Evolutionary conservation across 1,140 invertebrate species (phyloP).

Genomic region (Octopus bimaculoides): DNA sequence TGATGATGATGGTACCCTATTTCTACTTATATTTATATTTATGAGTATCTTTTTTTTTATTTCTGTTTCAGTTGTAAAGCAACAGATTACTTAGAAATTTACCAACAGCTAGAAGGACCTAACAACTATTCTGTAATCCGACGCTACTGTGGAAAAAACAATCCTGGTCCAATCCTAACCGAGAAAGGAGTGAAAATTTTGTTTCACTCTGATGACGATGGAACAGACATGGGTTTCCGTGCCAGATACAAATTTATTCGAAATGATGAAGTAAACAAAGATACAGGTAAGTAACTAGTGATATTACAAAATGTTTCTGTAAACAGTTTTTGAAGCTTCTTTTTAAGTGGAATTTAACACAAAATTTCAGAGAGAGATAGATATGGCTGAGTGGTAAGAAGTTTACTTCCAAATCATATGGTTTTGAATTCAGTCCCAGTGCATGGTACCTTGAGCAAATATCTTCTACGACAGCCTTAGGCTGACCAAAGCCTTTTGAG

Average conservation of each 20-base stretch:
- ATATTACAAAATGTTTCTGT: too few relatives aligned
- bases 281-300: slow-evolving; percentile 23
- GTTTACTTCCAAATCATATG: too few relatives aligned
- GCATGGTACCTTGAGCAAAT: too few relatives aligned
- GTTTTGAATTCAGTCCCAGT: too few relatives aligned
- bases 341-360: too few relatives aligned
- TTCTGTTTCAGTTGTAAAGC: slow-evolving; percentile 28
- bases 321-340: too few relatives aligned
- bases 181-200: slow-evolving; percentile 29
- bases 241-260: slow-evolving; percentile 37
- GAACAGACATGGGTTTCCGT: slow-evolving; percentile 34
- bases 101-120: slow-evolving; percentile 24
- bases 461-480: too few relatives aligned
- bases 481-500: too few relatives aligned
- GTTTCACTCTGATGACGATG: slow-evolving; percentile 27
- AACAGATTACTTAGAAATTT: slow-evolving; percentile 36
- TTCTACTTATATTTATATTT: too few relatives aligned
- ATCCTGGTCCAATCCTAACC: slow-evolving; percentile 36
- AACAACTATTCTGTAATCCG: slow-evolving; percentile 32
- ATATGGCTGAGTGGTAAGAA: too few relatives aligned
- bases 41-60: neutral
- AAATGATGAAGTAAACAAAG: slow-evolving; percentile 19
- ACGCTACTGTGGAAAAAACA: slow-evolving; percentile 31
- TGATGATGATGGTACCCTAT: too few relatives aligned
- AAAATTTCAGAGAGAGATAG: too few relatives aligned